Conservation (phyloP, 2,113 vertebrate genomes). For the Papio anubis region DNA sequence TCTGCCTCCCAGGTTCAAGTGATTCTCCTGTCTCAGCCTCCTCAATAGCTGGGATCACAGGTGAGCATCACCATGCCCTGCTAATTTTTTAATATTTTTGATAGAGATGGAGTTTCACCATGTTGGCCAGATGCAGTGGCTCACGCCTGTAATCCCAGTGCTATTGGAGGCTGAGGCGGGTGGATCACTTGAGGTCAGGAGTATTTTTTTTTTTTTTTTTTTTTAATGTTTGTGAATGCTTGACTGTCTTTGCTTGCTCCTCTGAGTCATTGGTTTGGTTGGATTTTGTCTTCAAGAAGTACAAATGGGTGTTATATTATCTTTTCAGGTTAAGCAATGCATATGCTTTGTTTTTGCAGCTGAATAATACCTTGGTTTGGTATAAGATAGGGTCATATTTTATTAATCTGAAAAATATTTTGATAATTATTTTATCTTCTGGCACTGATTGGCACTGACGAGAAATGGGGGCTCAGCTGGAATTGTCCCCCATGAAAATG, state of each 20-base stretch:
- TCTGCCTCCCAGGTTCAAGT: no score
- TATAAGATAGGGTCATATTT: background rate
- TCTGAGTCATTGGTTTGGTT: background rate
- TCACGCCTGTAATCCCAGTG: no score
- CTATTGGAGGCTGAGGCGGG: no score
- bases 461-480: background rate
- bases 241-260: background rate
- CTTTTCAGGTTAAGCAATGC: background rate
- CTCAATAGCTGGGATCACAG: no score
- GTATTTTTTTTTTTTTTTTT: background rate
- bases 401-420: background rate
- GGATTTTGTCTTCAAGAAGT: background rate
- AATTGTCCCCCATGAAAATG: background rate
- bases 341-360: background rate
- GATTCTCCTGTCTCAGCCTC: no score
- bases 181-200: no score
- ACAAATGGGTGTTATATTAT: background rate
- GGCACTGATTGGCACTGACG: background rate
- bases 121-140: no score
- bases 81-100: no score
- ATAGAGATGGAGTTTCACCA: no score
- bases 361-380: background rate
- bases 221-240: background rate
- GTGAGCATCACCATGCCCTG: no score
- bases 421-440: background rate